Evolutionary conservation across 2,888 invertebrate species (phyloP).

Genomic region (Salpingus planirostris): DNA sequence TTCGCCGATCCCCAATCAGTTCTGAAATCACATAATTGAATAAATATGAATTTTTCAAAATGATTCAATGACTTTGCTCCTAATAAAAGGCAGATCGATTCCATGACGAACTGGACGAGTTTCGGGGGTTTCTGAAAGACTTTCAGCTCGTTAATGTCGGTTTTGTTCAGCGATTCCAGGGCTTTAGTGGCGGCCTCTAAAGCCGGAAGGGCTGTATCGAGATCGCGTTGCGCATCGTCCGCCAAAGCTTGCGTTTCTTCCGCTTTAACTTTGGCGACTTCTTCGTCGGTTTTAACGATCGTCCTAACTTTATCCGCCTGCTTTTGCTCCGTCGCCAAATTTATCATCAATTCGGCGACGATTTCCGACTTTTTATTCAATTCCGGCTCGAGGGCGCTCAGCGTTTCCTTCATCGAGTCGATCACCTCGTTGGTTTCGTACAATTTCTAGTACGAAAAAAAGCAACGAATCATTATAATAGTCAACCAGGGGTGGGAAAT

Average conservation of each 20-base stretch:
- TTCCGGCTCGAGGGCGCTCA: conserved; percentile 72
- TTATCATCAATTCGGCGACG: conserved; percentile 65
- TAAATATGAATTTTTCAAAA: conserved; percentile 1
- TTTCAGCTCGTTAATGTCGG: conserved; percentile 82
- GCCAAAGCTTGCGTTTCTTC: conserved; percentile 75
- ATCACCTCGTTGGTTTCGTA: conserved; percentile 75
- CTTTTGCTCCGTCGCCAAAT: conserved; percentile 69
- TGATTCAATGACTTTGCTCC: conserved; percentile 72
- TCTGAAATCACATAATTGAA: conserved; percentile 41
- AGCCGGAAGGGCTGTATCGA: conserved; percentile 80
- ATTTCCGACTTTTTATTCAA: conserved; percentile 68
- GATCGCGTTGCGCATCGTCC: conserved; percentile 74
- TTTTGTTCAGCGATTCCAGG: conserved; percentile 76
- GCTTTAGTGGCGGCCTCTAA: conserved; percentile 78
- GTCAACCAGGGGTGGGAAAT: conserved; percentile 16
- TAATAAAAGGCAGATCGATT: conserved; percentile 78
- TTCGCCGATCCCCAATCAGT: conserved; percentile 84
- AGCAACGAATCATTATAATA: no score
- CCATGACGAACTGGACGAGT: conserved; percentile 84
- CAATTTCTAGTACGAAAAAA: no score
- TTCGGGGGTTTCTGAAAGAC: conserved; percentile 84
- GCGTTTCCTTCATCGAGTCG: conserved; percentile 75
- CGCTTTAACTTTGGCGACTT: conserved; percentile 78
- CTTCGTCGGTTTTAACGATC: conserved; percentile 75
- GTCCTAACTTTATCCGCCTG: conserved; percentile 73